These are phyloP conservation scores for Epinephelus moara DNA, from an alignment of 2,113 vertebrate genomes.

Conservation along the genomic window DNA sequence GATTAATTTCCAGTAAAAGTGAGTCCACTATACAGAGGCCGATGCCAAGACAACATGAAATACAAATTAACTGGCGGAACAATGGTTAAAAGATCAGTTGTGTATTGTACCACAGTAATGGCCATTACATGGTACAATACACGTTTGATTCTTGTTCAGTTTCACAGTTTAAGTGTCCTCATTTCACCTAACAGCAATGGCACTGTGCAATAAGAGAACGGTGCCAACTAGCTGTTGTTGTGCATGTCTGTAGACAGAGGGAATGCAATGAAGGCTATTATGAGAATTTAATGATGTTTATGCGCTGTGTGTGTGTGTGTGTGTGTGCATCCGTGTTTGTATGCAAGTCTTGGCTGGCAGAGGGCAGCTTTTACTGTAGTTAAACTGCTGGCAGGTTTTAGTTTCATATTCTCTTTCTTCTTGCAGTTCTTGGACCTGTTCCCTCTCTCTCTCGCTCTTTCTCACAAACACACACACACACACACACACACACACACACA, in stretches of 20 bases:
- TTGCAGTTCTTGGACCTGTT: constrained; percentile 3
- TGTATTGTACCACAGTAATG: neutral
- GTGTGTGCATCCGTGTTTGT: neutral
- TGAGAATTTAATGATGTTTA: constrained; percentile 13
- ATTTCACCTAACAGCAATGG: neutral
- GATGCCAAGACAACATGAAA: neutral
- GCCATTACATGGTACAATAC: neutral
- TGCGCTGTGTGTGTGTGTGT: neutral
- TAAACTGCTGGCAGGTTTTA: constrained; percentile 29
- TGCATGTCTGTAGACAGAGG: neutral
- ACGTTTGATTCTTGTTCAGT: neutral
- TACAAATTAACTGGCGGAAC: neutral
- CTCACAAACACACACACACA: neutral
- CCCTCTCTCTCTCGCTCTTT: constrained; percentile 12
- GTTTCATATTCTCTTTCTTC: constrained; percentile 34
- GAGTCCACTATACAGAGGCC: neutral
- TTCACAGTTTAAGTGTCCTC: neutral
- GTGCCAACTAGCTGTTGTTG: neutral
- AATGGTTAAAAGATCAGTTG: neutral
- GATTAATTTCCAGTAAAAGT: neutral
- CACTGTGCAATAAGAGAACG: neutral
- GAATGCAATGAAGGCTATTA: constrained; percentile 12
- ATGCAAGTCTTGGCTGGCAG: constrained; percentile 2
- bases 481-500: neutral
- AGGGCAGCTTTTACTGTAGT: constrained; percentile 12